A percentile compares a stretch with the other conserved stretches of the same genome.
Evolutionary conservation across 2,113 vertebrate genomes (phyloP).

Genomic region (Cyprinodon tularosa): DNA sequence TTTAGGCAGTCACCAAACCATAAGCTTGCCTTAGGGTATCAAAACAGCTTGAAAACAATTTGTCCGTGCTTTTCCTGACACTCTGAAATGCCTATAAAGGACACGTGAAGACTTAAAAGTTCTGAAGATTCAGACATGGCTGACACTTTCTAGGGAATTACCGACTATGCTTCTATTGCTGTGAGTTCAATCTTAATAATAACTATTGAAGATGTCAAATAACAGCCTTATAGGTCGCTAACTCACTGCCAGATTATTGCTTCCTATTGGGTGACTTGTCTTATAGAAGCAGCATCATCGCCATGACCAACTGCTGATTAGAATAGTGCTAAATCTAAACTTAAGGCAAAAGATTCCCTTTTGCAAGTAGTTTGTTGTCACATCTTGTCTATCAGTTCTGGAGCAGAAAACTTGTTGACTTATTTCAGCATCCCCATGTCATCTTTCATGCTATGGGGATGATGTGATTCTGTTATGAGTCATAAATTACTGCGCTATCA

Average conservation of each 20-base stretch:
- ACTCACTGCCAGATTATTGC: constrained; percentile 32
- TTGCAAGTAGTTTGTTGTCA: constrained; percentile 43
- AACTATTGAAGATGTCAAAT: background rate
- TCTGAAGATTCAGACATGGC: too few species aligned
- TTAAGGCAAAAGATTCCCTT: constrained; percentile 4
- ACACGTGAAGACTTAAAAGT: too few species aligned
- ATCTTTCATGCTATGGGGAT: constrained; percentile 46
- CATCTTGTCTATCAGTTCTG: constrained; percentile 16
- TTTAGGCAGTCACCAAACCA: background rate
- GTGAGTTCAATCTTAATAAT: constrained; percentile 10
- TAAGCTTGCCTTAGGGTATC: background rate
- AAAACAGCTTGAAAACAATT: background rate
- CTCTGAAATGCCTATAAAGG: background rate
- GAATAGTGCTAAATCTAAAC: constrained; percentile 27
- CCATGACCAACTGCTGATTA: constrained; percentile 20
- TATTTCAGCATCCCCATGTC: constrained; percentile 45
- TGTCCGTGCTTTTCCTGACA: too few species aligned
- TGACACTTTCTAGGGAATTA: too few species aligned
- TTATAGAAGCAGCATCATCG: constrained; percentile 4
- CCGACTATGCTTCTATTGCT: background rate
- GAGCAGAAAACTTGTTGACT: constrained; percentile 55
- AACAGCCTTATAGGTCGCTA: constrained; percentile 8
- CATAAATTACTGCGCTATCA: constrained; percentile 61
- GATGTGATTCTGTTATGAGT: constrained; percentile 59
- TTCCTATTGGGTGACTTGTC: background rate